Percentiles rank a stretch among this genome's conserved stretches.
These are phyloP conservation scores for Crocuta crocuta DNA, from an alignment of 2,113 vertebrate genomes.

Conservation along the genomic window DNA sequence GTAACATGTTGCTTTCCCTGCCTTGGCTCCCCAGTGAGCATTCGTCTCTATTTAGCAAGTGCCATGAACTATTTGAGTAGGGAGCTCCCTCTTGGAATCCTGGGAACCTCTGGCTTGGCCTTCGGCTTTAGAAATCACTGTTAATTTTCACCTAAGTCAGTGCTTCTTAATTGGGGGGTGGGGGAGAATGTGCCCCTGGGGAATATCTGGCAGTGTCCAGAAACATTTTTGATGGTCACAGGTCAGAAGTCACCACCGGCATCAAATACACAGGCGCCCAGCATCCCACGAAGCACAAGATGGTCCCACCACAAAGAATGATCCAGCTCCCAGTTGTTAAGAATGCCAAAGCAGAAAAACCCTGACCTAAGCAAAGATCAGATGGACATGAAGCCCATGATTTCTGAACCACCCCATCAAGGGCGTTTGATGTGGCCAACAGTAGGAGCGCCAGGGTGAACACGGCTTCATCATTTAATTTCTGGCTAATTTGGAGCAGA, in stretches of 20 bases:
- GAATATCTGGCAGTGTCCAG: background rate
- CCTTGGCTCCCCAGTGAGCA: conserved; percentile 40
- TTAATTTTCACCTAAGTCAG: conserved; percentile 31
- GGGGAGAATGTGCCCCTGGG: background rate
- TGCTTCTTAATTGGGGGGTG: background rate
- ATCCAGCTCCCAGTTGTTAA: background rate
- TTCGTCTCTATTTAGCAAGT: conserved; percentile 46
- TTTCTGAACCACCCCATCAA: fast-evolving
- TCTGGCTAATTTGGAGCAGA: background rate
- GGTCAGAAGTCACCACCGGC: fast-evolving
- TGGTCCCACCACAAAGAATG: background rate
- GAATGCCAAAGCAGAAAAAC: background rate
- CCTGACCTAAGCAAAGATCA: background rate
- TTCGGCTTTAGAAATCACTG: conserved; percentile 7
- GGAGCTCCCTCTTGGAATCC: background rate
- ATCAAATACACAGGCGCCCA: background rate
- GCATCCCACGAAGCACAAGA: fast-evolving
- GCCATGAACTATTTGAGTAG: background rate
- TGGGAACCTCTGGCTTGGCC: background rate
- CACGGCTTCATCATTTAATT: fast-evolving
- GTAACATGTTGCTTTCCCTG: conserved; percentile 45
- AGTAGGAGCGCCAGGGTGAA: background rate
- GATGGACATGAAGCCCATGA: fast-evolving
- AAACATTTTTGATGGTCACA: background rate
- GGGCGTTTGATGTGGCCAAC: background rate